A percentile compares a stretch with the other conserved stretches of the same genome.
These are phyloP conservation scores for Vanessa cardui DNA, from an alignment of 2,888 invertebrate genomes.

Conservation along the genomic window DNA sequence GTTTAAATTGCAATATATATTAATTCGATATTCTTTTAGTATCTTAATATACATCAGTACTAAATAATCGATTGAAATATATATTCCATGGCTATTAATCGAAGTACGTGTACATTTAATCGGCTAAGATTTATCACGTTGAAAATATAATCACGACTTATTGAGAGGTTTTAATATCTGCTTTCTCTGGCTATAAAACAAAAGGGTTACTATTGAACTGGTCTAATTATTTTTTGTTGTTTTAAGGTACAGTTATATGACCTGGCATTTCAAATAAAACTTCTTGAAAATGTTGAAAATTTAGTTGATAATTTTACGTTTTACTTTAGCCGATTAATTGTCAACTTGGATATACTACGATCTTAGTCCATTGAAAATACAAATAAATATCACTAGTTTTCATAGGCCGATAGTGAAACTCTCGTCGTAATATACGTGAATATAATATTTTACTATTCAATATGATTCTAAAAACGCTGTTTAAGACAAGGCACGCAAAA, in stretches of 20 bases:
- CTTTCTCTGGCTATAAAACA: no score
- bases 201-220: no score
- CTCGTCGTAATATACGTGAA: constrained; percentile 11
- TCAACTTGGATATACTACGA: neutral
- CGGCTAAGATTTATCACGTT: neutral
- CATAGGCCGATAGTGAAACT: constrained; percentile 42
- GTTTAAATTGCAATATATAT: constrained; percentile 1
- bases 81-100: neutral
- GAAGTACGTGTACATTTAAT: constrained; percentile 1
- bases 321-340: neutral
- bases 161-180: neutral
- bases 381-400: constrained; percentile 33
- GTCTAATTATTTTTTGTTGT: no score
- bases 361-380: neutral
- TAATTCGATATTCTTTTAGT: constrained; percentile 1
- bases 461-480: constrained; percentile 23
- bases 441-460: constrained; percentile 23
- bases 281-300: no score
- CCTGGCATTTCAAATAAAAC: no score
- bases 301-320: neutral
- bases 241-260: no score
- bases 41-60: neutral
- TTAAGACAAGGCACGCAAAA: constrained; percentile 60
- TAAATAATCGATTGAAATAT: neutral
- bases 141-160: neutral